These are phyloP conservation scores for Sternotherus odoratus DNA, from an alignment of 2,797 vertebrate genomes.

Conservation along the genomic window DNA sequence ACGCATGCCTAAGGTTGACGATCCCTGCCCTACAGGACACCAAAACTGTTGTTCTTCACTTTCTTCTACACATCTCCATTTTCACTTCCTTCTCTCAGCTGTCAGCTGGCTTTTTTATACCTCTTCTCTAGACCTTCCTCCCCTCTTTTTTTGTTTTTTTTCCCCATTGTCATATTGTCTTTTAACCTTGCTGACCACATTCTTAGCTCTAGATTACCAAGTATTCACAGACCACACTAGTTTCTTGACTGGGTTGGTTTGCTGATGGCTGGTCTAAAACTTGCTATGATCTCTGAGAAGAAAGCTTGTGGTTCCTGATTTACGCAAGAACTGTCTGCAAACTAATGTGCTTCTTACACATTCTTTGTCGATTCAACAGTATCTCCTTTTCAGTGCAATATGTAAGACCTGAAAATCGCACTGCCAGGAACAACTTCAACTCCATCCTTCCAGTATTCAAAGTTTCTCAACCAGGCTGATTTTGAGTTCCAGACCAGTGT, in stretches of 20 bases:
- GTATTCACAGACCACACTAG: not conserved
- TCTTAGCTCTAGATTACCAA: not conserved
- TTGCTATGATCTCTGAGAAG: accelerated
- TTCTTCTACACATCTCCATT: not conserved
- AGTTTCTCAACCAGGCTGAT: too few species aligned
- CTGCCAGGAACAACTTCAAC: not conserved
- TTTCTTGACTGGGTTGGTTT: not conserved
- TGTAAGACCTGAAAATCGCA: not conserved
- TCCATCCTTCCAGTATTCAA: not conserved
- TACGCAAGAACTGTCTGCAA: accelerated
- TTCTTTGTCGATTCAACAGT: accelerated
- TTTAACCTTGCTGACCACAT: not conserved
- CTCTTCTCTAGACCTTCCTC: not conserved
- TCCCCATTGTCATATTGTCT: not conserved
- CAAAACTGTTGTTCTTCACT: not conserved
- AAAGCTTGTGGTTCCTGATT: accelerated
- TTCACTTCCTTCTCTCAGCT: not conserved
- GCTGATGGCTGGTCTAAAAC: not conserved
- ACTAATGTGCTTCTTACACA: not conserved
- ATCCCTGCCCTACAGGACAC: not conserved
- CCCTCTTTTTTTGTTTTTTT: accelerated
- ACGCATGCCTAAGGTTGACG: too few species aligned
- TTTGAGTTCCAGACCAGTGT: too few species aligned
- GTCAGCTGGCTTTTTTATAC: not conserved
- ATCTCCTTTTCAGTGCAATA: not conserved